Evolutionary conservation across 2,797 vertebrate genomes (phyloP), one percentile per base, ranked within the genome.

Genomic region (Sebastes melanostomus): DNA sequence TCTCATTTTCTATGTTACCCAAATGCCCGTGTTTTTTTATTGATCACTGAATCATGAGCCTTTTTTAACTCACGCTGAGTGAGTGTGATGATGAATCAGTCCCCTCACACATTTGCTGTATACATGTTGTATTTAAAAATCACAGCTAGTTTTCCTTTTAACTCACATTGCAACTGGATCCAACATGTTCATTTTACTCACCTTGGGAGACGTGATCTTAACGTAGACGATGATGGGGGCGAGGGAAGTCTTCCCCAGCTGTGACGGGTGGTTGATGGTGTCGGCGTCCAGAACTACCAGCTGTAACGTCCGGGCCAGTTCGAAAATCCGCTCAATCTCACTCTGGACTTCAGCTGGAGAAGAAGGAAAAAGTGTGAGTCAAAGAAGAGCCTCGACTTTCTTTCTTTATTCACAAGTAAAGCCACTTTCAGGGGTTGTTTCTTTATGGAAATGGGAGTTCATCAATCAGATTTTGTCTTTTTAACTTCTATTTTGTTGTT

Each of bases 191-290:
- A 2, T 69, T 58, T 36, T 3, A 4, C 87, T 95, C 94, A 98
- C 98, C 97, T 98, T 99, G 71, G 98, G 97, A 88, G 98, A 99
- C 86, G 98, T 97, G 93, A 99, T 99, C 94, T 99, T 99, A 72
- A 99, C 97, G 0, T 99, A 99, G 66, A 99, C 98, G 54, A 98
- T 96, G 89, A 99, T 98, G 80, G 98, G 98, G 62, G 98, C 98
- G 83, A 99, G 93, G 60, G 98, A 99, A 13, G 98, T 99, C 95
- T 99, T 99, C 79, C 97, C 96, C 62, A 99, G 96, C 91, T 99
- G 98, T 72, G 98, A 96, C 24, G 98, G 98, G 88, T 99, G 98
- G 93, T 99, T 99, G 92, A 99, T 99, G 78, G 98, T 99, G 92
- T 99, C 98, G 0, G 98, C 98, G 46, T 99, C 98, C 72, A 99